Percentiles rank a stretch among this genome's conserved stretches.
phyloP scores from a whole-genome alignment of 1,140 invertebrate species.

The Drosophila bocki region DNA sequence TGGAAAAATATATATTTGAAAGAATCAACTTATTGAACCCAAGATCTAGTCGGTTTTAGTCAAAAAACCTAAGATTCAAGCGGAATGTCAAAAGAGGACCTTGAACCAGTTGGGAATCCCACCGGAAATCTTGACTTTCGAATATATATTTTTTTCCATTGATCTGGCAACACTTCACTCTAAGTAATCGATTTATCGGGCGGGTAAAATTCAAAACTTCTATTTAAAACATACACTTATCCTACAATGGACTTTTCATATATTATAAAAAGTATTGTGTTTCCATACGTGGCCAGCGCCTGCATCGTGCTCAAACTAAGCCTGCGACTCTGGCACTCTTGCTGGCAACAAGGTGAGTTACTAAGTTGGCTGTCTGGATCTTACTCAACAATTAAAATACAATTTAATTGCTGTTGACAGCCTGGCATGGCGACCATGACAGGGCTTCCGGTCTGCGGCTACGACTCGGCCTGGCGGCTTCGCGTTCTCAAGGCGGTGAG shows the following conservation, averaged over 20 bases:
- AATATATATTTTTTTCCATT: neutral
- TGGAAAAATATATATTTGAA: neutral
- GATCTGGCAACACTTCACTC: neutral
- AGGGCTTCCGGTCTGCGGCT: slow-evolving; percentile 13
- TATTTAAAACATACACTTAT: neutral
- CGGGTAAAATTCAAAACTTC: slow-evolving; percentile 33
- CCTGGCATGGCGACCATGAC: slow-evolving; percentile 21
- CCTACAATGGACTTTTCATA: neutral
- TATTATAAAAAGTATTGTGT: slow-evolving; percentile 7
- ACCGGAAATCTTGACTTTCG: neutral
- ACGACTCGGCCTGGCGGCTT: neutral
- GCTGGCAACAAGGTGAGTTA: slow-evolving; percentile 6
- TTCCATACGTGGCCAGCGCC: neutral
- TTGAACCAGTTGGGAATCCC: neutral
- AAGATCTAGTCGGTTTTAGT: neutral
- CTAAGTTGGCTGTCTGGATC: neutral
- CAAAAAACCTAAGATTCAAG: neutral
- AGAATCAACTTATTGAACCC: neutral
- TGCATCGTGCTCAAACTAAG: neutral
- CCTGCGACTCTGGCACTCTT: neutral
- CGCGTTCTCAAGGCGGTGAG: slow-evolving; percentile 32
- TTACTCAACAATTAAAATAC: neutral
- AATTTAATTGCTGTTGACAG: slow-evolving; percentile 14
- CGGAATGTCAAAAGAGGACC: no score
- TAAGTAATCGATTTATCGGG: slow-evolving; percentile 4